phyloP scores from a whole-genome alignment of 2,113 vertebrate species.

The Pollimyrus isidori region DNA sequence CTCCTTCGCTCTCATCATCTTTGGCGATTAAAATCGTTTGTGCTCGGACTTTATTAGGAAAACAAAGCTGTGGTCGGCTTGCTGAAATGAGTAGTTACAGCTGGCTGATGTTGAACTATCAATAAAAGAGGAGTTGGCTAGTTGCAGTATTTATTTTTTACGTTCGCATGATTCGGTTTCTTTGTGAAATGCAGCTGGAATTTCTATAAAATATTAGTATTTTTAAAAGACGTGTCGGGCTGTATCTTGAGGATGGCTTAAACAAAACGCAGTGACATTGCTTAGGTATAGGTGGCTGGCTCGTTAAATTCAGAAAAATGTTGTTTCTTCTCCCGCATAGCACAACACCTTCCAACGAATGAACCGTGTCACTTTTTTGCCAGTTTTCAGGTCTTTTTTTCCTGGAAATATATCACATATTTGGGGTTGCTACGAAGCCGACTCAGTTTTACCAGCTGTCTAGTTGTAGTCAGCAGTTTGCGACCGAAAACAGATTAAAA shows the following conservation, averaged over 20 bases:
- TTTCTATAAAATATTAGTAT: not conserved
- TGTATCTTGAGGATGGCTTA: not conserved
- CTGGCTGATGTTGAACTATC: not conserved
- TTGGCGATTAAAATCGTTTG: not conserved
- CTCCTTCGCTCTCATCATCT: not conserved
- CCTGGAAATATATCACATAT: not conserved
- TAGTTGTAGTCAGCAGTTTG: not conserved
- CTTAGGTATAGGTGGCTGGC: not conserved
- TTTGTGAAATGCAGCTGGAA: not conserved
- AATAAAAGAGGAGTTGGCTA: not conserved
- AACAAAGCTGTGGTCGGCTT: not conserved
- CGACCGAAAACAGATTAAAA: not conserved
- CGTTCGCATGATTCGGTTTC: not conserved
- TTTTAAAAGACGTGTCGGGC: not conserved
- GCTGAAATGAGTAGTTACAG: not conserved
- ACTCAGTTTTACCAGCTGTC: not conserved
- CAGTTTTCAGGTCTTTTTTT: not conserved
- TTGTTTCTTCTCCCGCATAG: not conserved
- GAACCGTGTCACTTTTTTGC: constrained; percentile 14
- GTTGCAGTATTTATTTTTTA: not conserved
- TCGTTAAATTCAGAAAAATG: not conserved
- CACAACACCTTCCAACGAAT: not conserved
- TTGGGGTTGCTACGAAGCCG: not conserved
- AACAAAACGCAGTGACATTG: not conserved
- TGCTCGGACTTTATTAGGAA: not conserved